These are phyloP conservation scores for Amphiprion clarkii DNA, from an alignment of 2,797 vertebrate genomes.

Conservation along the genomic window DNA sequence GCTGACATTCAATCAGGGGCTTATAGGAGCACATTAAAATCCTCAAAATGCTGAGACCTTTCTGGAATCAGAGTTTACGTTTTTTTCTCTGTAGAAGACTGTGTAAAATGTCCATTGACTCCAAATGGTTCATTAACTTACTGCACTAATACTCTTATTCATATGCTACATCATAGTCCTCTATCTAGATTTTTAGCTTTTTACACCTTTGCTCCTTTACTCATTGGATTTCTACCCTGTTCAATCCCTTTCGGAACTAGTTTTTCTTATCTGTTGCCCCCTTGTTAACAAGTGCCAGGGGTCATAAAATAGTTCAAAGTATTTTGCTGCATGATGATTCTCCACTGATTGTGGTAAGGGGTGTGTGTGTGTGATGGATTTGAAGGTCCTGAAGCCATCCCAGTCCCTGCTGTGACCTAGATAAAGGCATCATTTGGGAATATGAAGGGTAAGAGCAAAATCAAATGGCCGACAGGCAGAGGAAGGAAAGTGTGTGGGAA, in stretches of 20 bases:
- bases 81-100: no score
- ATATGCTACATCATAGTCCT: no score
- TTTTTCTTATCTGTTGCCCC: not conserved
- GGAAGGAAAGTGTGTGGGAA: constrained; percentile 60
- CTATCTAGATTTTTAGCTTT: not conserved
- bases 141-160: no score
- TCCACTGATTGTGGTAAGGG: constrained; percentile 78
- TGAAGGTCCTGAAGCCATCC: constrained; percentile 81
- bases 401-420: constrained; percentile 87
- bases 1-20: no score
- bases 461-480: constrained; percentile 76
- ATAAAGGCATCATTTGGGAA: constrained; percentile 87
- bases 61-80: no score
- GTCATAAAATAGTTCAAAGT: constrained; percentile 45
- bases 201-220: not conserved
- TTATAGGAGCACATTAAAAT: no score
- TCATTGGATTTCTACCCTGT: constrained; percentile 10
- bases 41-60: no score
- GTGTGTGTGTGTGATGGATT: constrained; percentile 52
- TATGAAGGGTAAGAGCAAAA: constrained; percentile 89
- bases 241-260: constrained; percentile 60
- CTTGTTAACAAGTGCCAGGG: not conserved
- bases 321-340: constrained; percentile 63
- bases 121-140: no score
- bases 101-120: no score